These are phyloP conservation scores for Drosophila nigricruria DNA, from an alignment of 2,888 invertebrate species.

Conservation along the genomic window DNA sequence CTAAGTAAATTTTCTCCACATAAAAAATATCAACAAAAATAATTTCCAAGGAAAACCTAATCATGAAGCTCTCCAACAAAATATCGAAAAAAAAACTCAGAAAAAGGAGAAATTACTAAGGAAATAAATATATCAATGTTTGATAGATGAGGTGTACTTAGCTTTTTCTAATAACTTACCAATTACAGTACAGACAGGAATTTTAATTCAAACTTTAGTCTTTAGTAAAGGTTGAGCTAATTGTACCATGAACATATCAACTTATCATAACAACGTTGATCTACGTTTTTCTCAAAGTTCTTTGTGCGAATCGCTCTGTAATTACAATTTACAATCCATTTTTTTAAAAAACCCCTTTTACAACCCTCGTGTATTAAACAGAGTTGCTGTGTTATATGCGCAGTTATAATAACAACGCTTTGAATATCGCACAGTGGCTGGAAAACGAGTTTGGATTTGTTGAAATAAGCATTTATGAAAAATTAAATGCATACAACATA, in stretches of 20 bases:
- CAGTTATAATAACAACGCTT: constrained; percentile 63
- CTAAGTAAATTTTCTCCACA: neutral
- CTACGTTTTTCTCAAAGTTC: neutral
- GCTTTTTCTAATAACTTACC: neutral
- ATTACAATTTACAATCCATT: neutral
- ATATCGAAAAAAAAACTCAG: neutral
- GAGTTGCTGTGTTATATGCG: constrained; percentile 55
- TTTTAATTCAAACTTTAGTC: neutral
- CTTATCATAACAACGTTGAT: neutral
- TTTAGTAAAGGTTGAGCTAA: neutral
- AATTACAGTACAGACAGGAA: neutral
- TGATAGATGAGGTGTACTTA: neutral
- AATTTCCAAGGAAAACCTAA: neutral
- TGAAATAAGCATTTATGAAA: constrained; percentile 63
- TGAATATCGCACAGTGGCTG: constrained; percentile 54
- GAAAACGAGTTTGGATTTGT: constrained; percentile 71
- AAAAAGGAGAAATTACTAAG: neutral
- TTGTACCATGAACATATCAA: too few species aligned
- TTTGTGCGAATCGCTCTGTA: too few species aligned
- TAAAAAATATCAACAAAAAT: too few species aligned
- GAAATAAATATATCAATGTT: neutral
- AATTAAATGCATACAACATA: constrained; percentile 44
- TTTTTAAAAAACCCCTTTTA: constrained; percentile 3
- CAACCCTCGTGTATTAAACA: constrained; percentile 46
- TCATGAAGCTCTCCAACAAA: too few species aligned